These are phyloP conservation scores for Chaetodon trifascialis DNA, from an alignment of 2,113 vertebrate species.

Conservation along the genomic window DNA sequence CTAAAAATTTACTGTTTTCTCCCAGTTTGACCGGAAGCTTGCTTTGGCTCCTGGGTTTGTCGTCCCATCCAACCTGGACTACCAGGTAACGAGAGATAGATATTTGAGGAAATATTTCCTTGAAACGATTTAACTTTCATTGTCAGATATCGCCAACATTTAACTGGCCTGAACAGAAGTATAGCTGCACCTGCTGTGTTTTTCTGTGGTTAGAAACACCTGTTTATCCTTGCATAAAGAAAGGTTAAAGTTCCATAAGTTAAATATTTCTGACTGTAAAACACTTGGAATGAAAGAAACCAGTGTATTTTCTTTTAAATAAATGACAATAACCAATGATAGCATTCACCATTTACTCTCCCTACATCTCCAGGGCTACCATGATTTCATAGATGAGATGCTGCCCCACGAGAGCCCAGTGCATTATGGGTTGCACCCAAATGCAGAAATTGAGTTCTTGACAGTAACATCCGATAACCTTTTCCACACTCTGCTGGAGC, in stretches of 20 bases:
- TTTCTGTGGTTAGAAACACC: not conserved
- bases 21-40: slow-evolving; percentile 85
- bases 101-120: slow-evolving; percentile 4
- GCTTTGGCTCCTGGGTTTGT: slow-evolving; percentile 83
- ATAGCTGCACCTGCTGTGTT: not conserved
- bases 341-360: not conserved
- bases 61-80: slow-evolving; percentile 85
- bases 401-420: slow-evolving; percentile 82
- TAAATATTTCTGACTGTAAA: not conserved
- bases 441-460: slow-evolving; percentile 85
- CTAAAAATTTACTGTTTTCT: not conserved
- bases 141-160: not conserved
- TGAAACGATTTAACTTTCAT: slow-evolving; percentile 8
- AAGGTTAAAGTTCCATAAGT: not conserved
- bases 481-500: slow-evolving; percentile 87
- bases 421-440: slow-evolving; percentile 83
- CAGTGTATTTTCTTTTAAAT: not conserved
- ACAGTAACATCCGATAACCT: slow-evolving; percentile 84
- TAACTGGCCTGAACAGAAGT: not conserved
- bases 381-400: slow-evolving; percentile 84
- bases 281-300: not conserved
- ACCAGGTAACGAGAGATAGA: slow-evolving; percentile 68
- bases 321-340: not conserved
- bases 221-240: not conserved
- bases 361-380: slow-evolving; percentile 79